Evolutionary conservation across 2,888 invertebrate genomes (phyloP).

Genomic region (Cremastobaeus sp.): DNA sequence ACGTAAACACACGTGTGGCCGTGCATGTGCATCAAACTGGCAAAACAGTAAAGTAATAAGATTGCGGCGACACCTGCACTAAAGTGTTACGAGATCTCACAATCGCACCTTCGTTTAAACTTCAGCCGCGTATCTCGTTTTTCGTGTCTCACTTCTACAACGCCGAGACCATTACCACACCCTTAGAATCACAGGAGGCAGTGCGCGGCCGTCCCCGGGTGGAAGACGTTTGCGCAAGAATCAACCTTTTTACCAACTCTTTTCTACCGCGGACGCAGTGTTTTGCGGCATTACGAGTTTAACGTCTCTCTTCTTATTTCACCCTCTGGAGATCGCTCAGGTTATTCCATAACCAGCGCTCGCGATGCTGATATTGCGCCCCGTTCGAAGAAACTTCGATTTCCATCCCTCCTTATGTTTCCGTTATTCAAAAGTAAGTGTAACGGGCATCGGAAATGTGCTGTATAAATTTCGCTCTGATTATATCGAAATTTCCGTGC

Average conservation of each 20-base stretch:
- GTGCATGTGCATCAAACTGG: constrained; percentile 53
- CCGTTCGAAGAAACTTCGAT: constrained; percentile 30
- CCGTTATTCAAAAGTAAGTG: constrained; percentile 26
- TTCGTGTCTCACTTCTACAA: constrained; percentile 44
- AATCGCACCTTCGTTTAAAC: constrained; percentile 51
- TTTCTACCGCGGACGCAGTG: constrained; percentile 37
- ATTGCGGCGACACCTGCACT: constrained; percentile 55
- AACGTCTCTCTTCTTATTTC: neutral
- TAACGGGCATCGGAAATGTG: constrained; percentile 17
- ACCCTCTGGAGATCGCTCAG: neutral
- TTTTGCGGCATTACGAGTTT: constrained; percentile 40
- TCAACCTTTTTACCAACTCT: constrained; percentile 33
- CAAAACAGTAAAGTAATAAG: constrained; percentile 59
- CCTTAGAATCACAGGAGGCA: constrained; percentile 43
- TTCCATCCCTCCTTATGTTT: constrained; percentile 14
- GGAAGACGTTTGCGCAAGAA: constrained; percentile 45
- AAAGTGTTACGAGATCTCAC: constrained; percentile 58
- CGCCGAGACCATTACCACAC: constrained; percentile 57
- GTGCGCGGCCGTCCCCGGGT: constrained; percentile 38
- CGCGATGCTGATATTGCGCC: constrained; percentile 27
- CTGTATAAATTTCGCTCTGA: constrained; percentile 28
- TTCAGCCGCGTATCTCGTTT: constrained; percentile 37
- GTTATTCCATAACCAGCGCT: constrained; percentile 39
- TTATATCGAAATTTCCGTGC: constrained; percentile 22
- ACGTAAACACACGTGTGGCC: constrained; percentile 26